Percentiles rank a stretch among this genome's conserved stretches.
Evolutionary conservation across 2,888 invertebrate genomes (phyloP).

Genomic region (Tetramorium bicarinatum): DNA sequence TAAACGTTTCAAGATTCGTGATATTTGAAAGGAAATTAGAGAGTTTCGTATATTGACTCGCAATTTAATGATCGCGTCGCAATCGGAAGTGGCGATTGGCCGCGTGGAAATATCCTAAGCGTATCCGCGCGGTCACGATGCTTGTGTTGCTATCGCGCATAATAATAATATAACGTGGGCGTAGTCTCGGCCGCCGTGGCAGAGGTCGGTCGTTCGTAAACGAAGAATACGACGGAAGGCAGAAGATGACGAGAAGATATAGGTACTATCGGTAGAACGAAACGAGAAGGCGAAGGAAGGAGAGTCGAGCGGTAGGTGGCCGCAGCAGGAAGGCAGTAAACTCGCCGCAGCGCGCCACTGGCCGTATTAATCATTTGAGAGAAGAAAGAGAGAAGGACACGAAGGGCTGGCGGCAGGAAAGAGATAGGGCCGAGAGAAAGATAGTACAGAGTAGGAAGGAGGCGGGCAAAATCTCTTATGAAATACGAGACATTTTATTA

Average conservation of each 20-base stretch:
- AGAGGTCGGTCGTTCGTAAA: conserved; percentile 44
- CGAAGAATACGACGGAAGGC: conserved; percentile 48
- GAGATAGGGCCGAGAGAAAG: conserved; percentile 36
- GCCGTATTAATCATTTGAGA: conserved; percentile 79
- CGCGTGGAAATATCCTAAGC: conserved; percentile 43
- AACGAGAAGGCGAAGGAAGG: conserved; percentile 51
- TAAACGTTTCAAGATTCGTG: background rate
- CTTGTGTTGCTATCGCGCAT: conserved; percentile 1
- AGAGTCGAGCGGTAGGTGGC: conserved; percentile 70
- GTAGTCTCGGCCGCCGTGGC: conserved; percentile 36
- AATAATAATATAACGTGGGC: conserved; percentile 8
- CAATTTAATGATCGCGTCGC: background rate
- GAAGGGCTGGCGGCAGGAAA: conserved; percentile 43
- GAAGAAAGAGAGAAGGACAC: conserved; percentile 50
- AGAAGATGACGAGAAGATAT: conserved; percentile 53
- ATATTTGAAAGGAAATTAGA: background rate
- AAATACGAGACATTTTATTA: conserved; percentile 82
- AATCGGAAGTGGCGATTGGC: conserved; percentile 27
- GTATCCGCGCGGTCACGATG: conserved; percentile 12
- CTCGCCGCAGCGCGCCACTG: conserved; percentile 75
- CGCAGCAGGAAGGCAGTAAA: conserved; percentile 80
- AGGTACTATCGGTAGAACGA: conserved; percentile 49
- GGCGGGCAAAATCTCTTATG: conserved; percentile 63
- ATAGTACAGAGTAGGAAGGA: conserved; percentile 45
- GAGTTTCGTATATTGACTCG: background rate